phyloP scores from a whole-genome alignment of 2,797 vertebrate genomes.

The Melopsittacus undulatus region DNA sequence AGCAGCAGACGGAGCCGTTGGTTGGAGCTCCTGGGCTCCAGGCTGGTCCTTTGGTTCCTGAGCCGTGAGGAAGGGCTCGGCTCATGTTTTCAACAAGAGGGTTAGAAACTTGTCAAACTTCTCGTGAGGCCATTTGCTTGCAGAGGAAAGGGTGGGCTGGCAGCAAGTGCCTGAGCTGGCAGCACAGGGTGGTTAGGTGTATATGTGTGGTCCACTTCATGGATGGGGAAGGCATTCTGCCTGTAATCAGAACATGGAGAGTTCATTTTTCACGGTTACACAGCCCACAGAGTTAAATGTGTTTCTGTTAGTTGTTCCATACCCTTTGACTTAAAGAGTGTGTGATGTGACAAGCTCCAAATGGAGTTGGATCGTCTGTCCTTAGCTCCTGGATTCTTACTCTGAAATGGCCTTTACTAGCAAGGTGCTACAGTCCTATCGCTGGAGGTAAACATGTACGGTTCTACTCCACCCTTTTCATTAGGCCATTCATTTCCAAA shows the following conservation, averaged over 20 bases:
- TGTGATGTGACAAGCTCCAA: background rate
- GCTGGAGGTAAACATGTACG: background rate
- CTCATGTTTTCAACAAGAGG: background rate
- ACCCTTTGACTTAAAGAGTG: background rate
- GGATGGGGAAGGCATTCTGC: accelerated
- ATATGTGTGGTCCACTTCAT: accelerated
- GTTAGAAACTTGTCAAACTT: accelerated
- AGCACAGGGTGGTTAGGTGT: accelerated
- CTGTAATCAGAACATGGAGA: background rate
- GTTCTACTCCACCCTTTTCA: background rate
- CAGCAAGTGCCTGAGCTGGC: accelerated
- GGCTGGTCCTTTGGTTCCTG: background rate
- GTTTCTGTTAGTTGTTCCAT: accelerated
- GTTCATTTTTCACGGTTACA: accelerated
- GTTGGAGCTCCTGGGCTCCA: no score
- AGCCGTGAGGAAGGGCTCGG: background rate
- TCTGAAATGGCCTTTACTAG: accelerated
- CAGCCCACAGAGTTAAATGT: no score
- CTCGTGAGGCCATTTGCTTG: accelerated
- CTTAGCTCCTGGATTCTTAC: accelerated
- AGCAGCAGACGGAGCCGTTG: accelerated
- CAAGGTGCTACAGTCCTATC: background rate
- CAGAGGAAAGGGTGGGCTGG: accelerated
- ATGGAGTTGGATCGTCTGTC: accelerated
- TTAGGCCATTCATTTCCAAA: background rate